Conservation (phyloP, 2,113 vertebrate species). For the Halcyon senegalensis region DNA sequence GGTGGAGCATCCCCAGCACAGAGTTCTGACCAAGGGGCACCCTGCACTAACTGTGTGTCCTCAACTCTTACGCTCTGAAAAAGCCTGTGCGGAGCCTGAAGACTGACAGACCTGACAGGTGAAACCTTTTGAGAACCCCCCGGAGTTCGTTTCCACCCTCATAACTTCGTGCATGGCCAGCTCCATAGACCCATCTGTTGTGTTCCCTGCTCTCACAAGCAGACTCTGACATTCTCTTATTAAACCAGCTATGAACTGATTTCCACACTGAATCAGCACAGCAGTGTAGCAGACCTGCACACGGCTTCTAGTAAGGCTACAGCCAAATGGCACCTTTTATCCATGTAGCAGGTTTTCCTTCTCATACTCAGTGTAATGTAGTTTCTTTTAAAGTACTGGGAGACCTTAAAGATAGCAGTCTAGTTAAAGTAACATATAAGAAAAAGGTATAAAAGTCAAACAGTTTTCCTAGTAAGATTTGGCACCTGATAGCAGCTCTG, state of each 20-base stretch:
- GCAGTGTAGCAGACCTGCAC: neutral
- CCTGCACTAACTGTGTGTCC: neutral
- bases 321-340: neutral
- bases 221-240: neutral
- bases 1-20: neutral
- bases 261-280: neutral
- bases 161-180: neutral
- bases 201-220: neutral
- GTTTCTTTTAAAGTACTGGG: neutral
- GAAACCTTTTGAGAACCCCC: neutral
- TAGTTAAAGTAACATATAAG: neutral
- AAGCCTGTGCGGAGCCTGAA: neutral
- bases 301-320: neutral
- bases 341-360: neutral
- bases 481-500: neutral
- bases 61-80: fast-evolving
- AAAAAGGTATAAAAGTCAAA: neutral
- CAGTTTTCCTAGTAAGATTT: neutral
- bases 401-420: neutral
- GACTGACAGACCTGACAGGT: neutral
- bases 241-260: neutral
- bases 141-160: neutral
- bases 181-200: neutral
- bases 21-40: neutral
- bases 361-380: neutral